These are phyloP conservation scores for Andrena praecox DNA, from an alignment of 2,888 invertebrate species.

Conservation along the genomic window DNA sequence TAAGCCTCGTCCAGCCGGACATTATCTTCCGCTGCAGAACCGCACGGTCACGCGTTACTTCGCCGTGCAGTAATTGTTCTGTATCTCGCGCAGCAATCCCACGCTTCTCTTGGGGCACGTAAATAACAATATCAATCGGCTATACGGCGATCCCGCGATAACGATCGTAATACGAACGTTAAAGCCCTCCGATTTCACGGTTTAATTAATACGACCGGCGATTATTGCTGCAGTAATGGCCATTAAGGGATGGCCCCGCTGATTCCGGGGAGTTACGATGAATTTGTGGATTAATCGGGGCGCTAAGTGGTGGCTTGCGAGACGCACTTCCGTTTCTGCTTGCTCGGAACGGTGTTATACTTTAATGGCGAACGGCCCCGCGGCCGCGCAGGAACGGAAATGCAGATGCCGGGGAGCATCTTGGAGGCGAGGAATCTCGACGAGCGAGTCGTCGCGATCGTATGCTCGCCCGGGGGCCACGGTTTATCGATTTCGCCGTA, in stretches of 20 bases:
- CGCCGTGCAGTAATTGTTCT: background rate
- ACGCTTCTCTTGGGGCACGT: background rate
- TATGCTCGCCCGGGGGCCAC: constrained; percentile 7
- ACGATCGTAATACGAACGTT: constrained; percentile 36
- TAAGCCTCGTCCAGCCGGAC: background rate
- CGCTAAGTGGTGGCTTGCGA: too few species aligned
- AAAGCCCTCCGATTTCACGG: constrained; percentile 35
- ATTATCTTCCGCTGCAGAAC: background rate
- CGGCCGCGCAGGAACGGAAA: background rate
- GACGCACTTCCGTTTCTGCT: background rate
- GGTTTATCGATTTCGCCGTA: constrained; percentile 56
- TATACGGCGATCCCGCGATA: constrained; percentile 31
- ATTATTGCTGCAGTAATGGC: constrained; percentile 36
- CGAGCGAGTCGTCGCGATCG: constrained; percentile 20
- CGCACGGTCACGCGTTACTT: background rate
- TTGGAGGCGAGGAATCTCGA: background rate
- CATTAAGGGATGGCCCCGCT: constrained; percentile 5
- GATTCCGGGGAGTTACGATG: constrained; percentile 26
- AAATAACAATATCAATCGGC: constrained; percentile 44
- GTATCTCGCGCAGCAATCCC: background rate
- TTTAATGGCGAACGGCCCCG: background rate
- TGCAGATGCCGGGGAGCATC: background rate
- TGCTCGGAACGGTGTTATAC: background rate
- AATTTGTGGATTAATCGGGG: constrained; percentile 31
- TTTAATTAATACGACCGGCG: constrained; percentile 51